Evolutionary conservation across 2,113 vertebrate genomes (phyloP), one percentile per base, ranked within the genome.

Genomic region (Orcinus orca): DNA sequence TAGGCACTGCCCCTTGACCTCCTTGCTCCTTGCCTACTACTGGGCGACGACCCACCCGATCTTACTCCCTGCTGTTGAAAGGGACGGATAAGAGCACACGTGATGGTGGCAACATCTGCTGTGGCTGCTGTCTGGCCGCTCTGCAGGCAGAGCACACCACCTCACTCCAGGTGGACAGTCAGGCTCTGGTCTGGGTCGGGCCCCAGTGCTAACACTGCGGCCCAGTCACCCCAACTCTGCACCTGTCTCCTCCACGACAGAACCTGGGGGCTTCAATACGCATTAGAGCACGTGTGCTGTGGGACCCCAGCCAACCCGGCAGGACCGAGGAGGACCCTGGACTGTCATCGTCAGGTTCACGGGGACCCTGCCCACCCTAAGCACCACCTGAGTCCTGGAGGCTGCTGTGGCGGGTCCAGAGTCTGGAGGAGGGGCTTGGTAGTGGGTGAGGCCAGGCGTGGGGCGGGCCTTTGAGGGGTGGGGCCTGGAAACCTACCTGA

Each of bases 121-220:
- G 55, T 21, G 55, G 55, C 55, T 21, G 55, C 55, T 58, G 55
- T 20, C 73, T 31, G 73, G 73, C 8, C 0, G 15, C 41, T 20
- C 26, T 5, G 2, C 8, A 5, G 44, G 26, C 26, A 8, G 2
- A 1, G 44, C 15, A 3, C 1, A 2, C 44, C 5, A 26, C 44
- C 44, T 33, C 44, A 11, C 44, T 76, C 44, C 44, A 3, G 2
- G 44, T 50, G 73, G 44, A 33, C 2, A 8, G 29, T 18, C 73
- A 11, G 2, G 73, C 15, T 1, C 41, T 47, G 73, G 44, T 50
- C 73, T 50, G 18, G 26, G 31, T 20, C 1, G 8, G 41, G 44
- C 9, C 26, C 44, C 41, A 17, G 3, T 38, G 8, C 41, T 18
- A 10, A 14, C 41, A 1, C 2, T 2, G 73, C 0, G 4, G 26